phyloP scores from a whole-genome alignment of 1,140 invertebrate genomes.

The Manduca sexta region DNA sequence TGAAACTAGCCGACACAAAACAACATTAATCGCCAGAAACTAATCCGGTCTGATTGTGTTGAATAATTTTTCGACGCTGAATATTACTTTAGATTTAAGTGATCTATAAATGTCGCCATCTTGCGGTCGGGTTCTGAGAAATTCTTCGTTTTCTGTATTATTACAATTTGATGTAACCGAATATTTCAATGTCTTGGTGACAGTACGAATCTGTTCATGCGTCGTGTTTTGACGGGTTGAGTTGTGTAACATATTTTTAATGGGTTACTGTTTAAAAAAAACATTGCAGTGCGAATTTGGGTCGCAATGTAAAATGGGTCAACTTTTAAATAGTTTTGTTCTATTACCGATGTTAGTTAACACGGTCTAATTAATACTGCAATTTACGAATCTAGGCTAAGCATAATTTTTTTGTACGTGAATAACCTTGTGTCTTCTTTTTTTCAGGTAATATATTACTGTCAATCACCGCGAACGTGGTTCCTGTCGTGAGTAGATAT shows the following conservation, averaged over 20 bases:
- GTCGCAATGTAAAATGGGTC: slow-evolving; percentile 56
- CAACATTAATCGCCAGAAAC: no score
- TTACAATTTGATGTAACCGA: slow-evolving; percentile 9
- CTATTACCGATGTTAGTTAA: slow-evolving; percentile 53
- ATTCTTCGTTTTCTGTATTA: neutral
- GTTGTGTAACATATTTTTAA: slow-evolving; percentile 63
- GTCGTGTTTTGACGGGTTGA: slow-evolving; percentile 45
- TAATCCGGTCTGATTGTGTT: no score
- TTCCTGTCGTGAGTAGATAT: neutral
- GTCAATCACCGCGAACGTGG: neutral
- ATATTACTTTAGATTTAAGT: no score
- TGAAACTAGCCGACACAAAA: no score
- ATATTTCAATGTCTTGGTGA: slow-evolving; percentile 41
- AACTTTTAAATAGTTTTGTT: slow-evolving; percentile 49
- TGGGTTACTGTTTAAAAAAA: slow-evolving; percentile 47
- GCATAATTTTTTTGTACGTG: slow-evolving; percentile 16
- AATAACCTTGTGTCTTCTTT: slow-evolving; percentile 33
- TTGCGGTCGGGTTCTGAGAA: neutral
- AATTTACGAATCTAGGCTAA: slow-evolving; percentile 31
- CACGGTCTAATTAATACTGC: slow-evolving; percentile 54
- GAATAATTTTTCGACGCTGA: no score
- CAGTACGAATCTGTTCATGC: slow-evolving; percentile 35
- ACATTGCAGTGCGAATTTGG: slow-evolving; percentile 57
- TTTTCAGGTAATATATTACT: slow-evolving; percentile 51
- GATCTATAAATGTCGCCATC: no score